Conservation (phyloP, 2,797 vertebrate genomes). For the Liasis olivaceus region DNA sequence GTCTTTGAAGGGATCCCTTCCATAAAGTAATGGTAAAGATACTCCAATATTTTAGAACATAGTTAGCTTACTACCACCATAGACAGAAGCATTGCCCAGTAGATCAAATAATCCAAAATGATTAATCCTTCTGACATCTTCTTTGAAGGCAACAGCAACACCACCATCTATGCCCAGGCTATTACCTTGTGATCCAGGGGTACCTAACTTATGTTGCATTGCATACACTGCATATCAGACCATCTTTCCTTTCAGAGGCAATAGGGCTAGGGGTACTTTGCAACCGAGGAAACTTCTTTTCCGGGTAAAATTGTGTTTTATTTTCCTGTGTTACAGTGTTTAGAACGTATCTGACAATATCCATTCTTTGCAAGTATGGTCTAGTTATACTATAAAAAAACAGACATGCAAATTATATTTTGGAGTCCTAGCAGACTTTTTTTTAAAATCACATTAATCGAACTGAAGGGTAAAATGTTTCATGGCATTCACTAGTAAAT, state of each 20-base stretch:
- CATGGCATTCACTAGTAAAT: neutral
- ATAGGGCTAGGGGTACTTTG: neutral
- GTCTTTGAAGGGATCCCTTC: neutral
- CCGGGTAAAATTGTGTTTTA: neutral
- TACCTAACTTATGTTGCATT: neutral
- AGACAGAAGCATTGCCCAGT: neutral
- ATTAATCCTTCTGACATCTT: neutral
- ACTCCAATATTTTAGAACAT: neutral
- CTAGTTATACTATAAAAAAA: neutral
- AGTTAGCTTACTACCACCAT: neutral
- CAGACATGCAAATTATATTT: neutral
- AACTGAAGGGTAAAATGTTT: neutral
- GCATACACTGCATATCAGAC: neutral
- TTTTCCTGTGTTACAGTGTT: neutral
- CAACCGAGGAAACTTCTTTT: neutral
- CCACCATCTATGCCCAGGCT: neutral
- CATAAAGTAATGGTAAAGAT: neutral
- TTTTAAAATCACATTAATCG: neutral
- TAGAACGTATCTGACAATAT: neutral
- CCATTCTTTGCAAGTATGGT: neutral
- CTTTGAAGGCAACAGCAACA: neutral
- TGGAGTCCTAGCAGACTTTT: neutral
- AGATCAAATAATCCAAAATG: neutral
- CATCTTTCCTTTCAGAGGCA: neutral
- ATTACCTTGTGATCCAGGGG: neutral